Conservation (phyloP, 1,140 invertebrate species). For the Gonatopus flavifemur region DNA sequence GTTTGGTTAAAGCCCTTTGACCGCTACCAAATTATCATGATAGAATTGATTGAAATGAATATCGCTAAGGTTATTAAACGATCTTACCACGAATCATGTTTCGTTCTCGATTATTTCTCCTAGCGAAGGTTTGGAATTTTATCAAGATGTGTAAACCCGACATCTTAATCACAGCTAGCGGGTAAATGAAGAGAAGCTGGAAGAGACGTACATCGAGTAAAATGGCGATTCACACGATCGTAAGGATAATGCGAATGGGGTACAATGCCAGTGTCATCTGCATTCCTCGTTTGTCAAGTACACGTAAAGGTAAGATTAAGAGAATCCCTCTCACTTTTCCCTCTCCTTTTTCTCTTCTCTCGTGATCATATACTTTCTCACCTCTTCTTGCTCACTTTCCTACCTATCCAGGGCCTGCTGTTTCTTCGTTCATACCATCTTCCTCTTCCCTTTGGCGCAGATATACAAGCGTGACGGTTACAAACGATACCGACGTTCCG, state of each 20-base stretch:
- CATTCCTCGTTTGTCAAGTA: slow-evolving; percentile 38
- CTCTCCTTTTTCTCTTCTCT: slow-evolving; percentile 1
- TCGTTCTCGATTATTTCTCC: too few species aligned
- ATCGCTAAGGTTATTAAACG: too few species aligned
- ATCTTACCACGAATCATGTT: too few species aligned
- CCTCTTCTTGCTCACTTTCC: too few species aligned
- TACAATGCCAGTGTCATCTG: slow-evolving; percentile 30
- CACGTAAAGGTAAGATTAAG: slow-evolving; percentile 34
- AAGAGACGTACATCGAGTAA: slow-evolving; percentile 20
- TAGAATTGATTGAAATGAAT: too few species aligned
- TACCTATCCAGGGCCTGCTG: too few species aligned
- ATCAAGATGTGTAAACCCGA: slow-evolving; percentile 24
- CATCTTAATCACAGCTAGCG: slow-evolving; percentile 22
- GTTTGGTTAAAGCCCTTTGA: too few species aligned
- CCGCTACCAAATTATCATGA: too few species aligned
- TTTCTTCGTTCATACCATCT: too few species aligned
- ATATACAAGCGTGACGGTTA: slow-evolving; percentile 27
- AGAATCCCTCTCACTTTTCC: slow-evolving; percentile 15
- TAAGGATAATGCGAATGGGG: slow-evolving; percentile 28
- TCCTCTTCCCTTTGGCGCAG: slow-evolving; percentile 13
- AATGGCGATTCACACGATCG: slow-evolving; percentile 31
- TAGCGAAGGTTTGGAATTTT: too few species aligned
- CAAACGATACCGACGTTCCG: slow-evolving; percentile 32
- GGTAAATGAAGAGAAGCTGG: slow-evolving; percentile 25
- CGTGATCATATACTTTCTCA: slow-evolving; percentile 7